Conservation (phyloP, 2,888 invertebrate species). For the Rhagium mordax region DNA sequence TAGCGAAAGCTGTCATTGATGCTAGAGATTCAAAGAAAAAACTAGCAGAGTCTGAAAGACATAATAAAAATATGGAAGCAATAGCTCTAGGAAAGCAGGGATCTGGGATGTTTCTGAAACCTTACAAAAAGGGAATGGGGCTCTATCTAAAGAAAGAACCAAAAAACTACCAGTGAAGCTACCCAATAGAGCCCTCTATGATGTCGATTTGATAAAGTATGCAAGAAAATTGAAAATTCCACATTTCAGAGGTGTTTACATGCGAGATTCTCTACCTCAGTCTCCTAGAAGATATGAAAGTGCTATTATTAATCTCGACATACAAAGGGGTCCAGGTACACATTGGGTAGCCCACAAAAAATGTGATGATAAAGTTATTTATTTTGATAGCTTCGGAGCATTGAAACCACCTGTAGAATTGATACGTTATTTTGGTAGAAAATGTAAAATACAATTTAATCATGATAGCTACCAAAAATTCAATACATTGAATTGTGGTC, state of each 20-base stretch:
- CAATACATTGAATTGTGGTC: conserved; percentile 41
- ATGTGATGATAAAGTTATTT: conserved; percentile 22
- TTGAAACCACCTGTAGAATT: conserved; percentile 35
- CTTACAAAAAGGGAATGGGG: conserved; percentile 31
- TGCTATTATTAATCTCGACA: too few relatives aligned
- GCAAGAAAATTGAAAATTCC: conserved; percentile 40
- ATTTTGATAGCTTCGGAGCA: conserved; percentile 37
- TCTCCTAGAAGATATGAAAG: too few relatives aligned
- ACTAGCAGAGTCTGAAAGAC: conserved; percentile 59
- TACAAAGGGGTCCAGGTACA: too few relatives aligned
- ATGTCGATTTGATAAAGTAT: conserved; percentile 40
- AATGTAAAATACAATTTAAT: conserved; percentile 32
- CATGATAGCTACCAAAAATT: conserved; percentile 31
- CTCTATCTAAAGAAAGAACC: conserved; percentile 22
- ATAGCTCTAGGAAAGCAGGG: conserved; percentile 47
- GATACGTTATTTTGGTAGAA: conserved; percentile 21
- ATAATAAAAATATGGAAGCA: conserved; percentile 64
- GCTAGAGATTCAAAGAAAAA: conserved; percentile 59
- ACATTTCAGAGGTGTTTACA: conserved; percentile 47
- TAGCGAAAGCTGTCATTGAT: conserved; percentile 62
- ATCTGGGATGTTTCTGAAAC: conserved; percentile 45
- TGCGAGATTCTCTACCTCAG: conserved; percentile 44
- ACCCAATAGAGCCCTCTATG: conserved; percentile 42
- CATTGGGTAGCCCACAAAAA: conserved; percentile 41
- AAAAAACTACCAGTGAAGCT: too few relatives aligned